phyloP scores from a whole-genome alignment of 2,888 invertebrate species.

The Hydrotaea diabolus region DNA sequence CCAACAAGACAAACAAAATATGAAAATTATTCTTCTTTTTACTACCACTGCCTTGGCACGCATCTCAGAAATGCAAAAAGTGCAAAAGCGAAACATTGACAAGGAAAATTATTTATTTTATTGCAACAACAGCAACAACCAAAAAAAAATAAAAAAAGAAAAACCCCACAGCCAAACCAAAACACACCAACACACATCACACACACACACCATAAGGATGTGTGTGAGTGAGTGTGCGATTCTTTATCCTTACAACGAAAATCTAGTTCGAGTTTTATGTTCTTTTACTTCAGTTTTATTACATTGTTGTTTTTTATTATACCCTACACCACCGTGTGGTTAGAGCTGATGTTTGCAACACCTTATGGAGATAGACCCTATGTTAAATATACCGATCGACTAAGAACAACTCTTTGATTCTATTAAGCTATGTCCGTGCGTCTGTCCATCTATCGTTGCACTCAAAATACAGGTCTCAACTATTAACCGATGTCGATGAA shows the following conservation, averaged over 20 bases:
- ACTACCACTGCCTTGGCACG: constrained; percentile 66
- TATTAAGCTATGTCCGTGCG: no score
- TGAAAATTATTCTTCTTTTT: constrained; percentile 58
- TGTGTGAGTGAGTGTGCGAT: neutral
- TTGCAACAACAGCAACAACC: neutral
- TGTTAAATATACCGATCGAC: no score
- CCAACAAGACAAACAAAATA: constrained; percentile 27
- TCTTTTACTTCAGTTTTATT: no score
- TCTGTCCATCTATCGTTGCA: no score
- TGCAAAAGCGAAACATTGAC: constrained; percentile 48
- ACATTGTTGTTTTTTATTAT: no score
- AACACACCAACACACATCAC: no score
- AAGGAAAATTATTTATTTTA: constrained; percentile 5
- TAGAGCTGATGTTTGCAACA: no score
- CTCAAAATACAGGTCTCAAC: no score
- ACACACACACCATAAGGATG: neutral
- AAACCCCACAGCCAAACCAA: neutral
- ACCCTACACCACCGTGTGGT: no score
- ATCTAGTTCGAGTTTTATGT: neutral
- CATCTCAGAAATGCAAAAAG: constrained; percentile 62
- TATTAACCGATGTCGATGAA: no score
- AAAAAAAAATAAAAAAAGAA: neutral
- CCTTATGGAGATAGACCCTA: no score
- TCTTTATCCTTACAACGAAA: neutral
- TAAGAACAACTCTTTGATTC: no score